phyloP scores from a whole-genome alignment of 1,140 invertebrate species.

The Conus betulinus region DNA sequence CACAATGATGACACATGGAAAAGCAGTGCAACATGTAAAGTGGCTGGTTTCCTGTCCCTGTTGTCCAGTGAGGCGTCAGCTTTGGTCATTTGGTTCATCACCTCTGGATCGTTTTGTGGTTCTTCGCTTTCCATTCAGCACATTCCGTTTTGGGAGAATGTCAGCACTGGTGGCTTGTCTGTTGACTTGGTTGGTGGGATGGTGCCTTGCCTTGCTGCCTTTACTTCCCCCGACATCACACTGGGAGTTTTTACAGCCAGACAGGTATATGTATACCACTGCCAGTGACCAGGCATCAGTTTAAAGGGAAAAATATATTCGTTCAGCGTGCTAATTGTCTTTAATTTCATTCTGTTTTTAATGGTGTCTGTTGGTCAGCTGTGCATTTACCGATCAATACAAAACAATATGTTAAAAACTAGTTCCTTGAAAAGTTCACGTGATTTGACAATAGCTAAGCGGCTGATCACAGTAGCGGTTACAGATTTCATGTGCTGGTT shows the following conservation, averaged over 20 bases:
- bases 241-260: slow-evolving; percentile 56
- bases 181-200: slow-evolving; percentile 23
- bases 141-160: neutral
- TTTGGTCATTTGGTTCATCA: slow-evolving; percentile 49
- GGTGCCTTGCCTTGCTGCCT: slow-evolving; percentile 21
- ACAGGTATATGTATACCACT: slow-evolving; percentile 53
- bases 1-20: slow-evolving; percentile 27
- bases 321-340: slow-evolving; percentile 46
- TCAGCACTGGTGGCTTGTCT: slow-evolving; percentile 21
- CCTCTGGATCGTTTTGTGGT: slow-evolving; percentile 47
- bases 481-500: slow-evolving; percentile 44
- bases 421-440: neutral
- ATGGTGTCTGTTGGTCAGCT: slow-evolving; percentile 49
- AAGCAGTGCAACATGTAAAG: slow-evolving; percentile 22
- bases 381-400: neutral
- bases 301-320: slow-evolving; percentile 49
- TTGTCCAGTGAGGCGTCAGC: slow-evolving; percentile 42
- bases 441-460: slow-evolving; percentile 6
- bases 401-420: neutral
- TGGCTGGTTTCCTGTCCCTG: slow-evolving; percentile 36
- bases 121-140: slow-evolving; percentile 19
- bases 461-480: slow-evolving; percentile 2
- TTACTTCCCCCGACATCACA: slow-evolving; percentile 28
- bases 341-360: slow-evolving; percentile 52
- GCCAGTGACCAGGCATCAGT: slow-evolving; percentile 41